Evolutionary conservation across 92 coral and sea anemone genomes (phyloP).

Genomic region (Epizoanthus scotinus): DNA sequence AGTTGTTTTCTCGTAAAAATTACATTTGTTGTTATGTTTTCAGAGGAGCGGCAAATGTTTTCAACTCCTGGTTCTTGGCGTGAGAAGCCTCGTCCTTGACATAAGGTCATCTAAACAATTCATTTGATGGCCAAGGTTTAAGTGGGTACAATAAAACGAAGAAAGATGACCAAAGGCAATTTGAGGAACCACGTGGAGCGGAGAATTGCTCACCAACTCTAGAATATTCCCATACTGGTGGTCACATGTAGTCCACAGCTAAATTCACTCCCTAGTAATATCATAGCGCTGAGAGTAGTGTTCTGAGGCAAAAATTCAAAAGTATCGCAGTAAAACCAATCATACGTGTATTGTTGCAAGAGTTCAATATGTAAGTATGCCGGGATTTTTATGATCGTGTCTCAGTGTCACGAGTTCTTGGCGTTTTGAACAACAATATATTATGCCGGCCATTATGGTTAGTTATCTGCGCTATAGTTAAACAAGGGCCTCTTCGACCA

Average conservation of each 20-base stretch:
- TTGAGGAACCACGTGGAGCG: neutral
- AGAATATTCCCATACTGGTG: too few relatives aligned
- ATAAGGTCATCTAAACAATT: neutral
- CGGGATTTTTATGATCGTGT: too few relatives aligned
- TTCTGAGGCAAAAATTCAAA: too few relatives aligned
- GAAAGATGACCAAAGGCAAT: slow-evolving; percentile 17
- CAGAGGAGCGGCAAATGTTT: slow-evolving; percentile 6
- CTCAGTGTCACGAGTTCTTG: too few relatives aligned
- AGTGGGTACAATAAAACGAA: neutral
- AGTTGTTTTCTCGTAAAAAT: slow-evolving; percentile 19
- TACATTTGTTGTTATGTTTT: slow-evolving; percentile 16
- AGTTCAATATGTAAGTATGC: too few relatives aligned
- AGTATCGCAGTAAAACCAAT: too few relatives aligned
- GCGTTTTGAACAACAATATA: too few relatives aligned
- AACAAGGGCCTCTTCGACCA: too few relatives aligned
- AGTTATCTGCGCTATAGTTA: too few relatives aligned
- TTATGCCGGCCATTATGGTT: too few relatives aligned
- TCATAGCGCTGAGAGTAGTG: too few relatives aligned
- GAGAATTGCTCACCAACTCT: neutral
- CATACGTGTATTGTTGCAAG: too few relatives aligned
- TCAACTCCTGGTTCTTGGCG: neutral
- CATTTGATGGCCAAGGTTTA: neutral
- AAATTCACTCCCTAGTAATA: neutral
- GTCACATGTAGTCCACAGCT: neutral
- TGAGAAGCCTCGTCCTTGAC: neutral